These are phyloP conservation scores for Mesorhabditis sp. DNA, from an alignment of 2,888 invertebrate species.

Conservation along the genomic window DNA sequence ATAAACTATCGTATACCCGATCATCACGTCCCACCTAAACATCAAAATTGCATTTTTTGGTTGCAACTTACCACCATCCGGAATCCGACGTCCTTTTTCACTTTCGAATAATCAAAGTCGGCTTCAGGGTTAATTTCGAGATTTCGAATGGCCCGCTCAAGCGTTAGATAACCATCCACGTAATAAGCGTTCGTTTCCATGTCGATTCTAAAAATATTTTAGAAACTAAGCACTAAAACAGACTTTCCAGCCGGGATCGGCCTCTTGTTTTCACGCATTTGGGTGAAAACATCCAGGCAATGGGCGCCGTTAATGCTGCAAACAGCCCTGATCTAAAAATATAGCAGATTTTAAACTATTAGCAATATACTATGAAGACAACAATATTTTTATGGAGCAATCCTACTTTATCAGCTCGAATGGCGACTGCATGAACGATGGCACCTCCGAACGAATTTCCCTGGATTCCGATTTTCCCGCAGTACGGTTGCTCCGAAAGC, in stretches of 20 bases:
- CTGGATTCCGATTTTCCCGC: constrained; percentile 4
- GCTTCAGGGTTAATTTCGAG: neutral
- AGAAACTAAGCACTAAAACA: too few species aligned
- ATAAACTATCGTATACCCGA: constrained; percentile 2
- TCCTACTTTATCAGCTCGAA: neutral
- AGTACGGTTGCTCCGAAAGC: neutral
- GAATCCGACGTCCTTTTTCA: neutral
- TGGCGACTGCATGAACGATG: constrained; percentile 1
- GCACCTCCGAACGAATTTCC: neutral
- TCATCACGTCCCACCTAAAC: neutral
- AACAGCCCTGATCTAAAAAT: neutral
- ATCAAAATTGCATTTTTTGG: neutral
- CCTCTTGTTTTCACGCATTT: neutral
- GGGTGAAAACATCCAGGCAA: constrained; percentile 4
- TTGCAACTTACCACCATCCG: neutral
- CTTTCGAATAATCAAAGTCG: constrained; percentile 4
- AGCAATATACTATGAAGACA: too few species aligned
- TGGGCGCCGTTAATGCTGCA: neutral
- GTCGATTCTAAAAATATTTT: too few species aligned
- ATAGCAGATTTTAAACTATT: neutral
- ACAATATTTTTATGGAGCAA: neutral
- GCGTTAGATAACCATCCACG: constrained; percentile 1
- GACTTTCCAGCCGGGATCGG: constrained; percentile 5
- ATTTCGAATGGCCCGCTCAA: constrained; percentile 5
- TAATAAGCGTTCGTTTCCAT: neutral